Percentiles rank a stretch among this genome's conserved stretches.
Conservation (phyloP, 1,140 invertebrate species). For the Ceratina australensis region DNA sequence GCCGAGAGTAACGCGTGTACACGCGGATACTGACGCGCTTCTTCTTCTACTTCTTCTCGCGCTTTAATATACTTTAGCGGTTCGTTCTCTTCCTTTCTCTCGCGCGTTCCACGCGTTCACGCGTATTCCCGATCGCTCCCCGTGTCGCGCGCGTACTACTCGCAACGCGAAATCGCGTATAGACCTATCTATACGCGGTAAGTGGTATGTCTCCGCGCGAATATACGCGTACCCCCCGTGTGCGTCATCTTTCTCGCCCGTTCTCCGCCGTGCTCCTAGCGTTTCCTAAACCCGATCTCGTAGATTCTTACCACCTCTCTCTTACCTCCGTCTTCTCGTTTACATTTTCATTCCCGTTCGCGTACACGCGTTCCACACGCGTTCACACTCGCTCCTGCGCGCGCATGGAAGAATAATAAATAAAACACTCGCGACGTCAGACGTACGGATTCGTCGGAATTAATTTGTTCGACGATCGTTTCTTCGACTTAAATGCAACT, state of each 20-base stretch:
- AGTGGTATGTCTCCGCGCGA: constrained; percentile 60
- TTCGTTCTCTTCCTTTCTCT: constrained; percentile 35
- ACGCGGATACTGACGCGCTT: constrained; percentile 15
- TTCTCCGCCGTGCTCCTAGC: background rate
- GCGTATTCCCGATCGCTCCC: constrained; percentile 33
- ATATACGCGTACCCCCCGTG: constrained; percentile 41
- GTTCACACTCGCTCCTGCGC: constrained; percentile 6
- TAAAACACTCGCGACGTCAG: constrained; percentile 60
- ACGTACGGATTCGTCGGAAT: constrained; percentile 52
- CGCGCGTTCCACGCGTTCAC: constrained; percentile 17
- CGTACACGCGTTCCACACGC: background rate
- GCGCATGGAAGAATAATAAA: constrained; percentile 62
- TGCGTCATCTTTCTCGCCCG: constrained; percentile 35
- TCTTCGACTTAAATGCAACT: constrained; percentile 76
- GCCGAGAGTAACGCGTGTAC: background rate
- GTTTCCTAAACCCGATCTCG: background rate
- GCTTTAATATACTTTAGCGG: constrained; percentile 47
- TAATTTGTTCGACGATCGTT: constrained; percentile 38
- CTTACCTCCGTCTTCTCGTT: background rate
- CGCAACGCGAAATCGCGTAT: constrained; percentile 53
- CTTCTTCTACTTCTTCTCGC: constrained; percentile 14
- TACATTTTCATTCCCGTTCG: background rate
- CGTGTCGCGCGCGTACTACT: constrained; percentile 52
- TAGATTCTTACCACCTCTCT: background rate
- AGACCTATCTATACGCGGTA: constrained; percentile 74